Evolutionary conservation across 2,888 invertebrate genomes (phyloP).

Genomic region (Emesis furor): DNA sequence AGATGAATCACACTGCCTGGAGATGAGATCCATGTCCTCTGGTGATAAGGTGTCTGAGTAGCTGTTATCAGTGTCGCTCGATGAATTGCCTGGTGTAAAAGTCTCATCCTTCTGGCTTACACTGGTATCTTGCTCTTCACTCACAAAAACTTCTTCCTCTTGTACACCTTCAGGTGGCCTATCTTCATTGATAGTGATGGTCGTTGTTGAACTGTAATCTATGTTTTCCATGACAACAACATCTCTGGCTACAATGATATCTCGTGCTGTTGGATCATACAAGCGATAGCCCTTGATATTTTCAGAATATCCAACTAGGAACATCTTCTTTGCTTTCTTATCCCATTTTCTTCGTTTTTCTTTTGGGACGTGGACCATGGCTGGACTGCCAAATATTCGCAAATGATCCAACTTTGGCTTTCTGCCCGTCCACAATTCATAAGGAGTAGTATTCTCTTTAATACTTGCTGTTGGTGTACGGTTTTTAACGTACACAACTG

Average conservation of each 20-base stretch:
- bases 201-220: constrained; percentile 31
- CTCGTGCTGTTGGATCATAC: constrained; percentile 63
- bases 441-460: constrained; percentile 14
- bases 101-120: constrained; percentile 23
- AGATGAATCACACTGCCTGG: not conserved
- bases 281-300: constrained; percentile 72
- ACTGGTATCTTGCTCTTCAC: not conserved
- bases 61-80: constrained; percentile 23
- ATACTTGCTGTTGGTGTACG: not conserved
- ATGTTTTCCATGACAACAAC: constrained; percentile 58
- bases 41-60: constrained; percentile 7
- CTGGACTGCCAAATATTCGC: constrained; percentile 65
- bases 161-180: constrained; percentile 23
- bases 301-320: constrained; percentile 70
- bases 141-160: not conserved
- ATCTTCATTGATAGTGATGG: constrained; percentile 39
- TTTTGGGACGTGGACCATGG: constrained; percentile 64
- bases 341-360: constrained; percentile 69
- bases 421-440: constrained; percentile 8
- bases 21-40: constrained; percentile 3
- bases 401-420: constrained; percentile 65
- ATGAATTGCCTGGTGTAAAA: constrained; percentile 21
- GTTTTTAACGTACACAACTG: not conserved
- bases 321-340: constrained; percentile 58
- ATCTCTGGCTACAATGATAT: constrained; percentile 61